Conservation (phyloP, 2,113 vertebrate species). For the Stigmatopora nigra region DNA sequence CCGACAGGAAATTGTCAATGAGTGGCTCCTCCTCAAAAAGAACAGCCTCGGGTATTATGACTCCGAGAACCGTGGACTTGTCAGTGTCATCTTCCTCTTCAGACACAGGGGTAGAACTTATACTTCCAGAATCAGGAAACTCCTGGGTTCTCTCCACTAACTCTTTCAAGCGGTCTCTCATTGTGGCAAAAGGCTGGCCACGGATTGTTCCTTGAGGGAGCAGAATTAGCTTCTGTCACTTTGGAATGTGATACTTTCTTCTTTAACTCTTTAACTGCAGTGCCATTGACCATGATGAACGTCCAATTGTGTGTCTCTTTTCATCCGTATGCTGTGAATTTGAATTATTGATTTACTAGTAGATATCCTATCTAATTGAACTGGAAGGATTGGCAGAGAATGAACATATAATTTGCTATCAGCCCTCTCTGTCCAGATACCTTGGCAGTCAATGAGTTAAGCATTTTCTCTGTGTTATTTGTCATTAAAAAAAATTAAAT, state of each 20-base stretch:
- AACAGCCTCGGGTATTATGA: constrained; percentile 74
- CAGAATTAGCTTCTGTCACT: background rate
- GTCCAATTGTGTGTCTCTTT: too few species aligned
- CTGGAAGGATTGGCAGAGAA: too few species aligned
- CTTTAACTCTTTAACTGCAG: too few species aligned
- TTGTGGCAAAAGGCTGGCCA: constrained; percentile 34
- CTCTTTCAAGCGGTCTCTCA: constrained; percentile 89
- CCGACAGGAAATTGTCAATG: constrained; percentile 77
- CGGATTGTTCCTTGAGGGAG: constrained; percentile 5
- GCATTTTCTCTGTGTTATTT: background rate
- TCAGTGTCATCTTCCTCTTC: constrained; percentile 53
- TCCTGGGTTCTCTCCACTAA: constrained; percentile 76
- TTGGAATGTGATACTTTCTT: background rate
- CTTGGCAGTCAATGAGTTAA: too few species aligned
- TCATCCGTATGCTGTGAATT: too few species aligned
- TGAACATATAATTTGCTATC: too few species aligned
- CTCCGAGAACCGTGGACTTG: constrained; percentile 42
- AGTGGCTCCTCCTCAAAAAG: constrained; percentile 85
- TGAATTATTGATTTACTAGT: too few species aligned
- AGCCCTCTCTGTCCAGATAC: too few species aligned
- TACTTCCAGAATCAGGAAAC: constrained; percentile 40
- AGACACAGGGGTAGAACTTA: constrained; percentile 29
- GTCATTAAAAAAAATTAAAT: background rate
- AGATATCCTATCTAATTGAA: too few species aligned
- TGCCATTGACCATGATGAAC: too few species aligned